Base-by-base conservation (phyloP, 2,888 invertebrate species). In the Caenorhabditis sp. region DNA sequence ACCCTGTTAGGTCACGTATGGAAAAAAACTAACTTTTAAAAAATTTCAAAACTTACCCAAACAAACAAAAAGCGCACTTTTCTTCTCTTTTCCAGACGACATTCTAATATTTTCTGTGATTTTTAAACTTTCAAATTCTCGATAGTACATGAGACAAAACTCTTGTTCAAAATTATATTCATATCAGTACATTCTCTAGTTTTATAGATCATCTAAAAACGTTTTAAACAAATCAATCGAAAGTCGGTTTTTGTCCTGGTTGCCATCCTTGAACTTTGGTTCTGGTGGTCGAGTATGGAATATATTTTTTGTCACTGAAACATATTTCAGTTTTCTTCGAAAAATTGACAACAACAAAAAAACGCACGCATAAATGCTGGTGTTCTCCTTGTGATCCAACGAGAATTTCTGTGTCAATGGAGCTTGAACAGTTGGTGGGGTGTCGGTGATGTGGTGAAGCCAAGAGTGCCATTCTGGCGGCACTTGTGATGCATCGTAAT, bases 391-490 rank as follows among this genome's bases (percentile, higher is more conserved):
- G 88, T 93, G 93, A 57, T 93, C 93, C 0, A 89, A 81, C 92
- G 96, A 93, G 97, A 97, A 99, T 78, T 95, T 91, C 67, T 93
- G 92, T 0, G 78, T 93, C 89, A 88, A 91, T 88, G 55, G 93
- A 91, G 89, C 93, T 93, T 91, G 92, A 12, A 67, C 76, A 58
- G 90, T 89, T 1, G 94, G 94, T 0, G 91, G 89, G 19, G 91
- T 89, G 88, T 94, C 93, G 0, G 92, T 92, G 89, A 95, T 95
- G 90, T 97, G 95, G 89, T 97, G 96, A 87, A 99, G 90, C 97
- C 97, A 99, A 19, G 95, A 94, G 86, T 91, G 90, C 90, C 99
- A 99, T 88, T 97, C 97, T 27, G 97, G 92, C 1, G 97, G 93
- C 10, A 99, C 92, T 91, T 95, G 93, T 71, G 93, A 92, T 1